Evolutionary conservation across 2,113 vertebrate species (phyloP).

Genomic region (Cinclus mexicanus): DNA sequence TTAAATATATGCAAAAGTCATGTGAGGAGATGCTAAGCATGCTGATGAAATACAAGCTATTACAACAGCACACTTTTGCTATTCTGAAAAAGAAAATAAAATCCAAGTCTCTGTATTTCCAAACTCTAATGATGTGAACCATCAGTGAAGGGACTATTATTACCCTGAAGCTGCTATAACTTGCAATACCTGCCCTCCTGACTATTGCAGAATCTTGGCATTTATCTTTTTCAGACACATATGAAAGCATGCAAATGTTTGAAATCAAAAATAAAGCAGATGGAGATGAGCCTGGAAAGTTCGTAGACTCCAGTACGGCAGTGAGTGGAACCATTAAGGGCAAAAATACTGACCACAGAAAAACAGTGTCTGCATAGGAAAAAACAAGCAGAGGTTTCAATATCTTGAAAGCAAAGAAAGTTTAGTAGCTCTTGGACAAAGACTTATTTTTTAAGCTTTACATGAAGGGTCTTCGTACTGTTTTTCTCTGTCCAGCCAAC

Average conservation of each 20-base stretch:
- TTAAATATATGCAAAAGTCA: background rate
- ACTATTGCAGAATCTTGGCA: conserved; percentile 48
- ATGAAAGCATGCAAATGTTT: conserved; percentile 49
- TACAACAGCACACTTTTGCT: background rate
- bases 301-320: background rate
- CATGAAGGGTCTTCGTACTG: background rate
- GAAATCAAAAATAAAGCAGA: conserved; percentile 68
- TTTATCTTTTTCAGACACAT: conserved; percentile 52
- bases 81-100: background rate
- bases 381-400: background rate
- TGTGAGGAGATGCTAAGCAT: background rate
- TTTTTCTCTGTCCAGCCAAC: background rate
- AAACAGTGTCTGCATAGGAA: background rate
- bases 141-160: conserved; percentile 29
- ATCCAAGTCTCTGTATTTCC: background rate
- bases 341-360: background rate
- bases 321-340: background rate
- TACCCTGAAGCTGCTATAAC: conserved; percentile 35
- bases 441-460: background rate
- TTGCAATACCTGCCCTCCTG: conserved; percentile 33
- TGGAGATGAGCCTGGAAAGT: conserved; percentile 55
- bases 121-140: conserved; percentile 28
- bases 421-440: background rate
- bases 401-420: background rate
- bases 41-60: background rate